Base-by-base conservation (phyloP, 2,797 vertebrate species). In the Phataginus tricuspis region DNA sequence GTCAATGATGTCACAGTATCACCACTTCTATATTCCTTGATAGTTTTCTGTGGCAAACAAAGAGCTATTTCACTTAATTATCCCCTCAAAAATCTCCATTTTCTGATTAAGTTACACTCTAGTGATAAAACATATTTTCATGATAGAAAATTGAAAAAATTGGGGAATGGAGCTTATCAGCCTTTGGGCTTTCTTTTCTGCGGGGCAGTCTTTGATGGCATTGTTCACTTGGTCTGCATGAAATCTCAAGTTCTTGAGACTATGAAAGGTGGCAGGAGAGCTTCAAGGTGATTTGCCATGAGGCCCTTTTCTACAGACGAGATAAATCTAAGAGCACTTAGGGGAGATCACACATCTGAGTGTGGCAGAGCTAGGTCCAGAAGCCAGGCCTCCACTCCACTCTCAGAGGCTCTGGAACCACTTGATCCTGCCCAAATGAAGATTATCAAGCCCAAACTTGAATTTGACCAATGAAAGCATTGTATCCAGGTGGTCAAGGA, bases 221-320 rank as follows among this genome's bases (percentile, higher is more conserved):
- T 49, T n/a, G 72, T 92, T 68, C 18, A 59, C 29, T 82, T 82
- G 51, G 19, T 93, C 49, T 90, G 6, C 9, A 68, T 9, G 39
- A 93, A 96, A 25, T 64, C 59, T 64, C 51, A 92, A 53, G 77
- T 93, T 37, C 21, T 93, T 91, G 61, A 95, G 68, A 75, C 61
- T 51, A 57, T 51, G 75, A 89, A 86, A n/a, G 75, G 18, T 0
- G 7, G 2, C 15, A 14, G 11, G 2, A 25, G 7, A 68, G 8
- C 12, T 93, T 69, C 49, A 63, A 37, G 31, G 64, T 63, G 59
- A 87, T 64, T 29, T 78, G 8, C n/a, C 51, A 37, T 2, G 34
- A 18, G 55, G 21, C 82, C 31, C n/a, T 29, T 89, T 82, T 84
- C 86, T 66, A 55, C 31, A 95, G 42, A 49, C 12, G 42, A 92